Evolutionary conservation across 1,140 invertebrate genomes (phyloP), one percentile per base, ranked within the genome.

Genomic region (Ceratina calcarata): DNA sequence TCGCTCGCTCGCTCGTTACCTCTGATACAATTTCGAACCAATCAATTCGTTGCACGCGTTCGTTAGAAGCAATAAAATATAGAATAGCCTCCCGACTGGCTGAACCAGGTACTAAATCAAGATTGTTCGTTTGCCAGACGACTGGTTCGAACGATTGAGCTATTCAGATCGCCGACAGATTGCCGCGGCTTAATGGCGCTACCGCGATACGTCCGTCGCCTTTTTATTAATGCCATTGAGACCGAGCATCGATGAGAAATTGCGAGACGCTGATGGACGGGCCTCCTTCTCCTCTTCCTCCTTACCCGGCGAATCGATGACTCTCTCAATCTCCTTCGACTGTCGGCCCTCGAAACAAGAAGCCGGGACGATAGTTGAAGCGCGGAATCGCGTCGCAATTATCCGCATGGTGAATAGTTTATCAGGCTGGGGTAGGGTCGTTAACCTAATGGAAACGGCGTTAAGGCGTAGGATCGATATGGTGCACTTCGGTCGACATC

Each of bases 391-490:
- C 85, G 45, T 80, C 27, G 78, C 69, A 81, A 84, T 86, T 86
- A 85, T 84, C 71, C 81, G 67, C 58, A 73, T 57, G 66, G 74
- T 81, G 86, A 87, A 87, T 81, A 84, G 67, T 87, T 87, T 81
- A 87, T 85, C 81, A 65, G 78, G 13, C 65, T 45, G 37, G 55
- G 51, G 69, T 61, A 61, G 24, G 83, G 81, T 87, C 83, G 83
- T 87, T 87, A 85, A 87, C 78, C 81, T 87, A 87, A 87, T 85
- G 83, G 83, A 85, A 76, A 76, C 62, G 77, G 72, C 76, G 81
- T 81, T 79, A 85, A 86, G 71, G 24, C 70, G 69, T 20, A 61
- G 71, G 86, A 87, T 87, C 86, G 71, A 86, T 87, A 86, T 75
- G 78, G 75, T 84, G 74, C 85, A 82, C 78, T 87, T 84, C 55